Base-by-base conservation (phyloP, 2,888 invertebrate species). In the Sceliomorpha sp. region DNA sequence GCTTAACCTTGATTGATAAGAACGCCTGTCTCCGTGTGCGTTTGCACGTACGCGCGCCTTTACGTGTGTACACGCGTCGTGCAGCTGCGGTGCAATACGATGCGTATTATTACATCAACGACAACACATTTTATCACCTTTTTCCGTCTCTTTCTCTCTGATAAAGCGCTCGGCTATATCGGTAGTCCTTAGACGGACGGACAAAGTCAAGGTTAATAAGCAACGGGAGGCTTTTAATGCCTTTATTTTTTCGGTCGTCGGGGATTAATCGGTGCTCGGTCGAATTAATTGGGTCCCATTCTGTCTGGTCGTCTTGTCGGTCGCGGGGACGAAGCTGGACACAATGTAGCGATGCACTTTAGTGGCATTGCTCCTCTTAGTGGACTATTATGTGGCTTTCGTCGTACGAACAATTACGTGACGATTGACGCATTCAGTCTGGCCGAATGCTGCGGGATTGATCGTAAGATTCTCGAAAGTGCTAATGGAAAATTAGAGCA, bases 341-440 rank as follows among this genome's bases (percentile, higher is more conserved):
- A 69, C 47, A 64, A 45, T 34, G 47, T 17, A 56, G 50, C 53
- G 45, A 68, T 62, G 72, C 72, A 71, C 67, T 70, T 62, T 56
- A 53, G 36, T 60, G 59, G 63, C 66, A 68, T 62, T 67, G 63
- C 62, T 58, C 70, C 62, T 58, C 70, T 59, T 53, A 56, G 56
- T 40, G 15, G 13, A 53, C 48, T 70, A 47, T 70, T 71, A 68
- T 39, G 47, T 34, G 40, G 70, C 58, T 63, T 74, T 72, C 67
- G 72, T 72, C 67, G 62, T 42, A 44, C 70, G 74, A 76, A 80
- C 76, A 78, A 80, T 78, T 64, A 64, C 44, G 44, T 42, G 31
- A 6, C 67, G 75, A 79, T 80, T 79, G 79, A 77, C 76, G 73
- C 72, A 74, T 77, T 79, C 72, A 75, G 58, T 60, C 64, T 47